Evolutionary conservation across 2,113 vertebrate species (phyloP).

Genomic region (Sciurus niger): DNA sequence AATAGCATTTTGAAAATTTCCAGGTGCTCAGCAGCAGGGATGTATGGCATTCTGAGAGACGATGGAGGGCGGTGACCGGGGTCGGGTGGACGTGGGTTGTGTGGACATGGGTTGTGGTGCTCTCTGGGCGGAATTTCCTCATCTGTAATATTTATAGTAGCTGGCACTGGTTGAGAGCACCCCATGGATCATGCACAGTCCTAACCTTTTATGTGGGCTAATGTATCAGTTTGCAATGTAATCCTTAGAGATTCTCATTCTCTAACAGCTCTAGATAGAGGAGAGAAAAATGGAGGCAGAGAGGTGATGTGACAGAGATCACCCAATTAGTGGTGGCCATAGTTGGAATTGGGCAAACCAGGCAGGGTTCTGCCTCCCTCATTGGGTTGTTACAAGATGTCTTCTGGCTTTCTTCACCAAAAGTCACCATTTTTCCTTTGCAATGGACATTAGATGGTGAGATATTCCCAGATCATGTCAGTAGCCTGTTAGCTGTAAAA

Average conservation of each 20-base stretch:
- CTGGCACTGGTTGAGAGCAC: not conserved
- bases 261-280: constrained; percentile 74
- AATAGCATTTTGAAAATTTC: not conserved
- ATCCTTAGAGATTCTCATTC: not conserved
- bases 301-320: not conserved
- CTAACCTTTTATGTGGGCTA: not conserved
- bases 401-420: not conserved
- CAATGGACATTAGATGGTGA: not conserved
- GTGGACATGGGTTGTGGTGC: not conserved
- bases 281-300: constrained; percentile 68
- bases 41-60: not conserved
- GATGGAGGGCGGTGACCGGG: not conserved
- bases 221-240: not conserved
- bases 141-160: not conserved
- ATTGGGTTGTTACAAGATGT: not conserved
- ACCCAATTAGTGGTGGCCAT: no score
- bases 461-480: not conserved
- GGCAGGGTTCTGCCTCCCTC: not conserved
- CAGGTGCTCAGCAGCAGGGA: not conserved
- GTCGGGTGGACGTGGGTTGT: not conserved
- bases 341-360: not conserved
- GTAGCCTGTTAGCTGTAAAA: not conserved
- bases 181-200: no score
- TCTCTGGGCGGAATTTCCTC: not conserved
- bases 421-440: not conserved